Evolutionary conservation across 2,888 invertebrate genomes (phyloP), one percentile per base, ranked within the genome.

Genomic region (Erannis defoliaria): DNA sequence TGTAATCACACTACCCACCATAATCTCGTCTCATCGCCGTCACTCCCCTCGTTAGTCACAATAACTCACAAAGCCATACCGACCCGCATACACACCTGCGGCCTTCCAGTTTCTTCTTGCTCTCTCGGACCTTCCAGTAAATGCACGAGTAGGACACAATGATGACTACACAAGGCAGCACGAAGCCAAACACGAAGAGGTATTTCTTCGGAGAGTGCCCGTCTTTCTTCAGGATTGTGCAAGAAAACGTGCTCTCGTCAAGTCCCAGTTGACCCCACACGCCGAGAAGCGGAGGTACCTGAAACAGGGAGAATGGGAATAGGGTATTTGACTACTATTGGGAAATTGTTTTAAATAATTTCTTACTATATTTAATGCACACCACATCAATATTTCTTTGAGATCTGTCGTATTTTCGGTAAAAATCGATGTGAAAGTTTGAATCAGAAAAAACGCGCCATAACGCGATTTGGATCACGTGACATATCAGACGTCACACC

Each of bases 81-180:
- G 88, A 90, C 84, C 89, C 88, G 81, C 89, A 89, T 86, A 91
- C 93, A 89, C 94, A 95, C 94, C 94, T 94, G 81, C 97, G 96
- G 8, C 95, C 95, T 75, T 95, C 95, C 49, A 97, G 93, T 81
- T 96, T 96, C 70, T 94, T 91, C 73, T 96, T 95, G 74, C 97
- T 97, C 81, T 94, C 94, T 26, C 96, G 86, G 12, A 98, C 97
- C 57, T 95, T 95, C 93, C 96, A 95, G 83, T 96, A 97, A 70
- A 98, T 98, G 88, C 97, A 97, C 5, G 96, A 95, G 88, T 98
- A 98, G 16, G 97, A 97, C 50, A 96, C 94, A 51, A 97, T 96
- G 76, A 98, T 98, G 37, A 97, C 97, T 21, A 96, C 82, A 76
- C 97, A 97, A 0, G 98, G 98, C 21, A 98, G 86, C 6, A 96